Percentiles rank a stretch among this genome's conserved stretches.
Conservation (phyloP, 2,113 vertebrate genomes). For the Boulengeromyrus knoepffleri region DNA sequence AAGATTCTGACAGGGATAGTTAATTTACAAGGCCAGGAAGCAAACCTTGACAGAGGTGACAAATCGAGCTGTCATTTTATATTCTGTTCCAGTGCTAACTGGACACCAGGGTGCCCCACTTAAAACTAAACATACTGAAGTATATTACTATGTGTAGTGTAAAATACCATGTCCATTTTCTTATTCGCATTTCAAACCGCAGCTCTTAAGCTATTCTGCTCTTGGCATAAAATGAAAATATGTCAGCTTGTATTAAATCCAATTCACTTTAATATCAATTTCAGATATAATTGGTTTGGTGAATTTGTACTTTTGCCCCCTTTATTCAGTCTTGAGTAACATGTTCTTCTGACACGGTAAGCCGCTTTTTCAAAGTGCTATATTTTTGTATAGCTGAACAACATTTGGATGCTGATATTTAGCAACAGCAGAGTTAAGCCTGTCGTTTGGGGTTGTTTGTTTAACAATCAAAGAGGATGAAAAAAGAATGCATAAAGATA, state of each 20-base stretch:
- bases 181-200: not conserved
- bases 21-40: slow-evolving; percentile 4
- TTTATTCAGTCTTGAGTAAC: not conserved
- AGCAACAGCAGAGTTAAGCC: not conserved
- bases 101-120: not conserved
- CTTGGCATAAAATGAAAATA: not conserved
- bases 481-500: not conserved
- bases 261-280: not conserved
- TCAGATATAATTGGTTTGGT: not conserved
- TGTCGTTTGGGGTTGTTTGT: not conserved
- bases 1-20: not conserved
- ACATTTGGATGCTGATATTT: not conserved
- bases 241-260: not conserved
- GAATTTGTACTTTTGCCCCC: not conserved
- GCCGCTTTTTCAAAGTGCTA: not conserved
- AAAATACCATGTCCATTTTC: not conserved
- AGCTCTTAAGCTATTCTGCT: not conserved
- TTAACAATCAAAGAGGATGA: not conserved
- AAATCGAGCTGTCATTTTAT: not conserved
- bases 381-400: not conserved
- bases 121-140: not conserved
- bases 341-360: not conserved
- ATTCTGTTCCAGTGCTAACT: not conserved
- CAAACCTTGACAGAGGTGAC: not conserved
- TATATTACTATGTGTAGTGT: not conserved